Evolutionary conservation across 2,888 invertebrate species (phyloP), one percentile per base, ranked within the genome.

Genomic region (Abrostola triplasia): DNA sequence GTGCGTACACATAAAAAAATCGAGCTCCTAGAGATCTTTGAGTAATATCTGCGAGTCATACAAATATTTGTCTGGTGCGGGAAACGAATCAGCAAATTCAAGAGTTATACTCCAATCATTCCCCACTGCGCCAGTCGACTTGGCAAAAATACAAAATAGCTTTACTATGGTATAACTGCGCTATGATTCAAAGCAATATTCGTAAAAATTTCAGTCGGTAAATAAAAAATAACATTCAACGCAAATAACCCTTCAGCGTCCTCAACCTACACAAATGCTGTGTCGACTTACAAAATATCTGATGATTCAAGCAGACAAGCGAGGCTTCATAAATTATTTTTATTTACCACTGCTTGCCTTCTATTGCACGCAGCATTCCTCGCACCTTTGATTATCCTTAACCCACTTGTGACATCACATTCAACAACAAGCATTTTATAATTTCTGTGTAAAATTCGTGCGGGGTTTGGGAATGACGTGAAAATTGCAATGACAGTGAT

Each of bases 401-500:
- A 92, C 92, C 92, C 89, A 92, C 84, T 88, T 90, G 85, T 70
- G 69, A 70, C 40, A 53, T 84, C 81, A 85, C 85, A 87, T 85
- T 84, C 49, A 70, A 71, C 64, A 77, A 76, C 82, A 79, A 77
- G 73, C 76, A 83, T 86, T 88, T 89, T 86, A 89, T 87, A 86
- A 88, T 85, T 83, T 84, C 77, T 77, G 79, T 82, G 82, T 87
- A 88, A 88, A 88, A 88, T 84, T 79, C 79, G 84, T 77, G 84
- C 81, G 77, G 81, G 87, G 77, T 84, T 89, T 70, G 81, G 84
- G 87, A 84, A 85, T 92, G 92, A 92, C 93, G 92, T 84, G 87
- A 87, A 93, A 93, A 93, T 94, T 92, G 94, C 94, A 94, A 94
- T 94, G 94, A 93, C 94, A 93, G 90, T 91, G 92, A 88, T 92